Percentiles rank a stretch among this genome's conserved stretches.
These are phyloP conservation scores for Tetraodon nigroviridis DNA, from an alignment of 2,113 vertebrate species.

Conservation along the genomic window DNA sequence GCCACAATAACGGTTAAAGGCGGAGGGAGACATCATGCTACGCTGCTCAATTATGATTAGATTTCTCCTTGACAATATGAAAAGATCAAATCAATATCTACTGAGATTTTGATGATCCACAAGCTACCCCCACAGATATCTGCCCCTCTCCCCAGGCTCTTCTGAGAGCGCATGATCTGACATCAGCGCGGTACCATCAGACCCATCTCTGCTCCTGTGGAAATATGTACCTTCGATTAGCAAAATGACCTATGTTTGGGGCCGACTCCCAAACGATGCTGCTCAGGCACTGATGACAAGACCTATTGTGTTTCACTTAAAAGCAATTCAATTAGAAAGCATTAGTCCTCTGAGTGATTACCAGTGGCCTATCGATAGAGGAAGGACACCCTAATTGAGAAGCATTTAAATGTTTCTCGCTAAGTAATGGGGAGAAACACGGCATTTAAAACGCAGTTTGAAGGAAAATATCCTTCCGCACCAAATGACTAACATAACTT, in stretches of 20 bases:
- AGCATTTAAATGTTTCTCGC: slow-evolving; percentile 77
- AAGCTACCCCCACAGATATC: slow-evolving; percentile 33
- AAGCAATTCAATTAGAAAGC: slow-evolving; percentile 77
- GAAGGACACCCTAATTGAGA: slow-evolving; percentile 80
- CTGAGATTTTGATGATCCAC: slow-evolving; percentile 71
- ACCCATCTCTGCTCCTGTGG: slow-evolving; percentile 37
- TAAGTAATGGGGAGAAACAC: slow-evolving; percentile 73
- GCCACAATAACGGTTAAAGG: slow-evolving; percentile 53
- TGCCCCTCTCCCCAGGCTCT: slow-evolving; percentile 37
- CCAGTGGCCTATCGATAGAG: slow-evolving; percentile 72
- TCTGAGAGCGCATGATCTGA: slow-evolving; percentile 57
- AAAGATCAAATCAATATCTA: slow-evolving; percentile 74
- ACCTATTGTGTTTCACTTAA: slow-evolving; percentile 70
- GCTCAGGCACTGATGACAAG: slow-evolving; percentile 64
- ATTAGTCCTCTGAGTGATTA: slow-evolving; percentile 77
- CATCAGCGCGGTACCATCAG: slow-evolving; percentile 35
- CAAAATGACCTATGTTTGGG: slow-evolving; percentile 41
- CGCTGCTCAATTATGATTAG: slow-evolving; percentile 70
- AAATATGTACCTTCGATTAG: slow-evolving; percentile 61
- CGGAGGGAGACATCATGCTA: slow-evolving; percentile 64
- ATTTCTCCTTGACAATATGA: slow-evolving; percentile 73
- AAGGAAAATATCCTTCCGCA: slow-evolving; percentile 70
- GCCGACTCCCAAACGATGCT: slow-evolving; percentile 53
- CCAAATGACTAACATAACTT: slow-evolving; percentile 75
- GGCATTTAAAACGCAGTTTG: slow-evolving; percentile 77